Conservation (phyloP, 2,888 invertebrate species). For the Hedychridium roseum region DNA sequence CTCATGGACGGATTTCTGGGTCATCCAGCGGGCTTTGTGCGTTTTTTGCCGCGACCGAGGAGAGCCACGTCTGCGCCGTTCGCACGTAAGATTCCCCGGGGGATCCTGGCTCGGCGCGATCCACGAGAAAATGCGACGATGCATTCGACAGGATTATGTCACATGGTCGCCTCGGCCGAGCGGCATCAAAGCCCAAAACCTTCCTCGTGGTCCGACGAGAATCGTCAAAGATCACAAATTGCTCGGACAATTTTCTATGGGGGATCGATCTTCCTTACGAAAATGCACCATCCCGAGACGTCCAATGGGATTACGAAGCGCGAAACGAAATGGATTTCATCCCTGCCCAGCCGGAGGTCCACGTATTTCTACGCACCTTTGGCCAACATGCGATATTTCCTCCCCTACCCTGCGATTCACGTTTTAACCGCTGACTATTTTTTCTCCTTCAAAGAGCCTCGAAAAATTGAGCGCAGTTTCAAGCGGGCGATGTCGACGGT, state of each 20-base stretch:
- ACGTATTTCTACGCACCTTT: too few species aligned
- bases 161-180: constrained; percentile 48
- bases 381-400: too few species aligned
- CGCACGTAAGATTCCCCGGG: constrained; percentile 11
- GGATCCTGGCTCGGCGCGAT: constrained; percentile 22
- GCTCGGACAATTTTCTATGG: constrained; percentile 54
- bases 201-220: constrained; percentile 38
- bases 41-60: constrained; percentile 27
- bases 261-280: constrained; percentile 37
- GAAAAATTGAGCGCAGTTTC: too few species aligned
- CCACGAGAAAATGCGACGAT: constrained; percentile 19
- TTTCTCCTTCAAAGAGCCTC: too few species aligned
- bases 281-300: constrained; percentile 23
- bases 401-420: too few species aligned
- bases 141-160: constrained; percentile 55
- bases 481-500: too few species aligned
- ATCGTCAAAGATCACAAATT: constrained; percentile 58
- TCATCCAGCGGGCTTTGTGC: constrained; percentile 34
- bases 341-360: too few species aligned
- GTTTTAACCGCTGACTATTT: too few species aligned
- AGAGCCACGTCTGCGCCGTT: too few species aligned
- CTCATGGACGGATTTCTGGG: constrained; percentile 31
- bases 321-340: constrained; percentile 24
- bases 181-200: constrained; percentile 27
- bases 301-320: constrained; percentile 38